Evolutionary conservation across 1,140 invertebrate genomes (phyloP).

Genomic region (Hestina assimilis): DNA sequence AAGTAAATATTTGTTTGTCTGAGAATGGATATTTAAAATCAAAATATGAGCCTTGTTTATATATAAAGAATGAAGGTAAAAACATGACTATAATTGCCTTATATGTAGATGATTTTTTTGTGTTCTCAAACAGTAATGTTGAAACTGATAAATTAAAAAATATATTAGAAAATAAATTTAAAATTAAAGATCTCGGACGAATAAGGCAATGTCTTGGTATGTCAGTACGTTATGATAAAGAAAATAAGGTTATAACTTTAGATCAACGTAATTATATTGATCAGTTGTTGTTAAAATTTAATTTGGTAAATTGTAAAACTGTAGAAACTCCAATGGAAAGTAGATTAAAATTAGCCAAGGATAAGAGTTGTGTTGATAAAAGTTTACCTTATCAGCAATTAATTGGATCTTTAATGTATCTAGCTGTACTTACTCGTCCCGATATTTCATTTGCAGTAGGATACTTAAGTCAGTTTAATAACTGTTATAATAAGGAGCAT

Average conservation of each 20-base stretch:
- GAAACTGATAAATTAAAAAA: constrained; percentile 10
- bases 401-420: not conserved
- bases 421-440: not conserved
- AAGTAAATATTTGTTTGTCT: constrained; percentile 22
- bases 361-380: not conserved
- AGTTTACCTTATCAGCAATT: not conserved
- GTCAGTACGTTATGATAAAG: constrained; percentile 13
- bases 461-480: constrained; percentile 27
- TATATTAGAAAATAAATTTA: constrained; percentile 14
- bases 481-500: constrained; percentile 15
- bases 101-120: constrained; percentile 31
- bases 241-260: constrained; percentile 7
- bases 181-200: constrained; percentile 27
- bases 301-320: constrained; percentile 22
- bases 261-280: constrained; percentile 16
- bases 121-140: constrained; percentile 19
- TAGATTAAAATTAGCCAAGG: too few species aligned
- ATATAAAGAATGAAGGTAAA: constrained; percentile 10
- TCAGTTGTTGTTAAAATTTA: constrained; percentile 17
- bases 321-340: constrained; percentile 22
- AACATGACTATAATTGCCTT: constrained; percentile 13
- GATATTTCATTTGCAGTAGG: not conserved
- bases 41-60: constrained; percentile 24
- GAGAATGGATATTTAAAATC: constrained; percentile 11
- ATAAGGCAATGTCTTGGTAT: constrained; percentile 25